Percentiles rank a stretch among this genome's conserved stretches.
Conservation (phyloP, 2,888 invertebrate species). For the Yponomeuta cagnagella region DNA sequence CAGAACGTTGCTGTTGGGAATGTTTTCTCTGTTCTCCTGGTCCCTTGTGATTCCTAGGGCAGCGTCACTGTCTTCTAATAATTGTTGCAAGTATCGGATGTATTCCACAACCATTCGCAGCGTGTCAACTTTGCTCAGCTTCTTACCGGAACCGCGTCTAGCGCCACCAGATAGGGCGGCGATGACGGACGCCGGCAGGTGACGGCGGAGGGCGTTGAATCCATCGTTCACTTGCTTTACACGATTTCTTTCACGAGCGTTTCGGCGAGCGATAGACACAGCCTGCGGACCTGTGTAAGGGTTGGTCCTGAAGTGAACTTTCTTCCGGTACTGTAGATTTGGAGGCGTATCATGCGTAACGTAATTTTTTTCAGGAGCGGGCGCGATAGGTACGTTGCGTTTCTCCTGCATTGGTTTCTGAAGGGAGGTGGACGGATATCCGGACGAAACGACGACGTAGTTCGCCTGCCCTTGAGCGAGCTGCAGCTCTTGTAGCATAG, state of each 20-base stretch:
- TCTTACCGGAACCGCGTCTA: conserved; percentile 86
- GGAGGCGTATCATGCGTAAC: conserved; percentile 72
- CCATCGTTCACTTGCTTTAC: conserved; percentile 97
- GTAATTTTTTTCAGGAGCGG: conserved; percentile 75
- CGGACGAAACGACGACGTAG: conserved; percentile 77
- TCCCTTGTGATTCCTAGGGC: conserved; percentile 67
- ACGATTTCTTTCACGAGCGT: conserved; percentile 95
- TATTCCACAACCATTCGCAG: conserved; percentile 93
- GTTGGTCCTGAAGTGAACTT: conserved; percentile 82
- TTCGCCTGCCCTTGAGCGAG: conserved; percentile 74
- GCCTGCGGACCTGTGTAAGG: conserved; percentile 81
- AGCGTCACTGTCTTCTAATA: conserved; percentile 84
- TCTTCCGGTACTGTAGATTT: conserved; percentile 80
- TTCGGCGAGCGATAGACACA: conserved; percentile 91
- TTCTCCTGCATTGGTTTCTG: conserved; percentile 63
- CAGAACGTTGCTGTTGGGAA: conserved; percentile 48
- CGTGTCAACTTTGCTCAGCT: conserved; percentile 93
- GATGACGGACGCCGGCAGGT: conserved; percentile 88
- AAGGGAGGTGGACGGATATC: conserved; percentile 63
- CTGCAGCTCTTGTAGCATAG: conserved; percentile 73
- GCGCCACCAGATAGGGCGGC: conserved; percentile 79
- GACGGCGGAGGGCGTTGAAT: conserved; percentile 90
- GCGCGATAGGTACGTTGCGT: conserved; percentile 73
- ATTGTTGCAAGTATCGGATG: conserved; percentile 87
- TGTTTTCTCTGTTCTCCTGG: conserved; percentile 66